Base-by-base conservation (phyloP, 2,888 invertebrate species). In the Ormia ochracea region DNA sequence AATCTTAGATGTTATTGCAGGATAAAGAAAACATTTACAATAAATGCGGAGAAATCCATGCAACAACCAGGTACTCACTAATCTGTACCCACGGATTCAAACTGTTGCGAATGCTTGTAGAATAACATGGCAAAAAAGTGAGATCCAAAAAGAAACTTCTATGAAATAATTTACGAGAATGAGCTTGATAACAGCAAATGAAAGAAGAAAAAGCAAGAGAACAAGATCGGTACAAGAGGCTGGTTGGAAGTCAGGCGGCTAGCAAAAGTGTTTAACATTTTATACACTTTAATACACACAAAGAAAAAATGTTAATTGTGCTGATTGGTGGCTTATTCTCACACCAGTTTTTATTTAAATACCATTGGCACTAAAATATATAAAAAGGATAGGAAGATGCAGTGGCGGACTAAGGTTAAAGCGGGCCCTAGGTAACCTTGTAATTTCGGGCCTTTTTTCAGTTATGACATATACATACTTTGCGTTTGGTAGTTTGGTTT, bases 91-190 rank as follows among this genome's bases (percentile, higher is more conserved):
- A 43, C 28, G 43, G 28, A 3, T 59, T 19, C 0, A 43, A 26
- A 6, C 28, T 43, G 28, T 17, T 28, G n/a, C 41, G 41, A 48
- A 5, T 26, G 12, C 12, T 23, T 75, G 66, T 36, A 59, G 50
- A 48, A 68, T 66, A 72, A 68, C 50, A 48, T 72, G 54, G 38
- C 52, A 68, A 76, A 72, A 63, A 66, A 75, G 61, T 72, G 56
- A 75, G 56, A 72, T 68, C 17, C 43, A 41, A 45, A 75, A 65
- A 31, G 52, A 52, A 61, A 36, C 52, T 52, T 56, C 50, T 72
- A 43, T 63, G 66, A 74, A 36, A 75, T 80, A 76, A 76, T 76
- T 76, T 80, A 80, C 76, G 80, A 72, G 79, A 66, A 75, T 68
- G 61, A 78, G 70, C 75, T 66, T 76, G 80, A 80, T 80, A 80